Conservation (phyloP, 2,888 invertebrate genomes). For the Ormyrus nitidulus region DNA sequence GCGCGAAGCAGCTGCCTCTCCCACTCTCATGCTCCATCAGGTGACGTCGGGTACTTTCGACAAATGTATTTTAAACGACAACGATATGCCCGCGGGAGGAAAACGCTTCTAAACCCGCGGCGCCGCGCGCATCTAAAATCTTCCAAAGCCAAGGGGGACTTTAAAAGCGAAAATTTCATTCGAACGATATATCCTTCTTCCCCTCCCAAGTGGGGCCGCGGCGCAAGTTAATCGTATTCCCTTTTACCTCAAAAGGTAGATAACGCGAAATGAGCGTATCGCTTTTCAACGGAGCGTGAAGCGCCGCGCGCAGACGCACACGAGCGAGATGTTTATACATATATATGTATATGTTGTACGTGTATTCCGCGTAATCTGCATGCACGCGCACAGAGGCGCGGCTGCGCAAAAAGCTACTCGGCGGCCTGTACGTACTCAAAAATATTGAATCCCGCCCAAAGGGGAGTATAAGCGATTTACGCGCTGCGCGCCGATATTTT, state of each 20-base stretch:
- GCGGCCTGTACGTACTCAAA: neutral
- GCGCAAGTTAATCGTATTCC: conserved; percentile 2
- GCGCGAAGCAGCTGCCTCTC: no score
- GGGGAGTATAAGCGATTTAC: conserved; percentile 7
- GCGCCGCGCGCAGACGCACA: neutral
- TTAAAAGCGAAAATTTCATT: no score
- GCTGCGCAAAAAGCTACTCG: neutral
- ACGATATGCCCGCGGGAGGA: no score
- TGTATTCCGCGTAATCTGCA: conserved; percentile 8
- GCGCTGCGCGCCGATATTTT: neutral
- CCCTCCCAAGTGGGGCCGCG: neutral
- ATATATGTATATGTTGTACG: neutral
- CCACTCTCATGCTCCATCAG: no score
- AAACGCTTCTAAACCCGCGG: no score
- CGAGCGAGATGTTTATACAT: no score
- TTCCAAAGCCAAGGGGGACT: no score
- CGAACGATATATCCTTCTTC: neutral
- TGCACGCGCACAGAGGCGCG: neutral
- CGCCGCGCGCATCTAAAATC: no score
- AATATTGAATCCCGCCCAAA: conserved; percentile 7
- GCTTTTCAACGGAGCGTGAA: conserved; percentile 45
- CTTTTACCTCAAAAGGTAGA: conserved; percentile 8
- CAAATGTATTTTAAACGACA: no score
- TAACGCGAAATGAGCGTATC: conserved; percentile 43
- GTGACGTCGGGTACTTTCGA: no score